Base-by-base conservation (phyloP, 1,140 invertebrate genomes). In the Drosophila teissieri region DNA sequence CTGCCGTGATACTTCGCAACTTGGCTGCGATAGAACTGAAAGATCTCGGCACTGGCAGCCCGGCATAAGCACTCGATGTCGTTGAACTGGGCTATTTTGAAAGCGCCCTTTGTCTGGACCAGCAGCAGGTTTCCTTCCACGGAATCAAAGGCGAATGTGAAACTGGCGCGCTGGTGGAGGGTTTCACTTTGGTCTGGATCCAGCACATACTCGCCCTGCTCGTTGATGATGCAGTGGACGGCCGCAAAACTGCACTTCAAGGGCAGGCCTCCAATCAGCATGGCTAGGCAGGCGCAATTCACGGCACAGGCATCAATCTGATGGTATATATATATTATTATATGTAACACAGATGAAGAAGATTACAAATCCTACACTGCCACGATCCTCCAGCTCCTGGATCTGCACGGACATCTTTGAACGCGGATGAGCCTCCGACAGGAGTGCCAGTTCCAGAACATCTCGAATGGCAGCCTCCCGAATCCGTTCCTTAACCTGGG, bases 351-450 rank as follows among this genome's bases (percentile, higher is more conserved):
- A 19, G 3, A 39, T 44, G 10, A 24, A 5, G 4, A 48, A 19
- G 0, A 24, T 4, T 22, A 14, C 3, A 1, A 0, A 2, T 92
- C 93, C 94, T 93, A 98, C 96, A 65, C 96, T 96, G 68, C 97
- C 96, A 91, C 93, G 94, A 93, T 97, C 95, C 93, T 98, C 95
- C 77, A 98, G 93, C 93, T 98, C 97, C 93, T 98, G 97, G 61
- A 98, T 83, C 73, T 96, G 96, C 15, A 98, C 93, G 10, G 94
- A 94, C 68, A 98, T 95, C 19, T 95, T 94, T 7, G 97, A 95
- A 36, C 96, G 93, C 5, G 97, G 97, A 93, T 97, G 95, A 17
- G 96, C 89, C 53, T 94, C 92, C 0, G 95, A 93, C 3, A 96
- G 82, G 44, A 98, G 90, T 1, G 95, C 94, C 31, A 95, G 93